Conservation (phyloP, 2,113 vertebrate species). For the Brachyhypopomus gauderio region DNA sequence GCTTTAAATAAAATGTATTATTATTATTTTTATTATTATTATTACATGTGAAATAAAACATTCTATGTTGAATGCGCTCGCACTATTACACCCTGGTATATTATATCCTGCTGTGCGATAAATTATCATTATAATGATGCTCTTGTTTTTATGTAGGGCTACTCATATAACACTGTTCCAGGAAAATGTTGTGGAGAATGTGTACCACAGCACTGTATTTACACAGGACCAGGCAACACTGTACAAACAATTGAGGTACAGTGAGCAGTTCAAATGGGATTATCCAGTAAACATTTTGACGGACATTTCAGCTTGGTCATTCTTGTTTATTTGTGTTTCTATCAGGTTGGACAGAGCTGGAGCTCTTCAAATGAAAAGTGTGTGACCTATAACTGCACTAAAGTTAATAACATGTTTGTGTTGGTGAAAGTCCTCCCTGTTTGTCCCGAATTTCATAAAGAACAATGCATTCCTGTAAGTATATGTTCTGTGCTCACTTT, state of each 20-base stretch:
- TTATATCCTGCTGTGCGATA: slow-evolving; percentile 31
- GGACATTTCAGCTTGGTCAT: background rate
- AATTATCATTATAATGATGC: background rate
- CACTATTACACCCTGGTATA: too few species aligned
- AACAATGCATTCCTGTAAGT: slow-evolving; percentile 72
- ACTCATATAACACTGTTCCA: background rate
- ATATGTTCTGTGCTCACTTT: background rate
- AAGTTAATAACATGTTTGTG: slow-evolving; percentile 52
- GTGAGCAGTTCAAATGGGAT: background rate
- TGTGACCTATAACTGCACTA: slow-evolving; percentile 70
- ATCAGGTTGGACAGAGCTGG: too few species aligned
- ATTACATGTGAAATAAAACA: too few species aligned
- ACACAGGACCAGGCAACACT: too few species aligned
- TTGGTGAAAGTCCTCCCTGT: background rate
- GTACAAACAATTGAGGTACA: too few species aligned
- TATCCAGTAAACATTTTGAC: background rate
- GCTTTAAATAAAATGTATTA: too few species aligned
- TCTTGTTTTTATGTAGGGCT: slow-evolving; percentile 32
- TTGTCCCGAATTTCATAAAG: slow-evolving; percentile 61
- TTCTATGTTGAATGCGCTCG: too few species aligned
- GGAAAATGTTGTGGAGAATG: too few species aligned
- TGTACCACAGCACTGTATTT: too few species aligned
- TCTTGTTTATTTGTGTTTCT: background rate
- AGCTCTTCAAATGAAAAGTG: too few species aligned
- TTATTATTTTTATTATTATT: too few species aligned